Percentiles rank a stretch among this genome's conserved stretches.
Evolutionary conservation across 2,797 vertebrate genomes (phyloP).

Genomic region (Smutsia gigantea): DNA sequence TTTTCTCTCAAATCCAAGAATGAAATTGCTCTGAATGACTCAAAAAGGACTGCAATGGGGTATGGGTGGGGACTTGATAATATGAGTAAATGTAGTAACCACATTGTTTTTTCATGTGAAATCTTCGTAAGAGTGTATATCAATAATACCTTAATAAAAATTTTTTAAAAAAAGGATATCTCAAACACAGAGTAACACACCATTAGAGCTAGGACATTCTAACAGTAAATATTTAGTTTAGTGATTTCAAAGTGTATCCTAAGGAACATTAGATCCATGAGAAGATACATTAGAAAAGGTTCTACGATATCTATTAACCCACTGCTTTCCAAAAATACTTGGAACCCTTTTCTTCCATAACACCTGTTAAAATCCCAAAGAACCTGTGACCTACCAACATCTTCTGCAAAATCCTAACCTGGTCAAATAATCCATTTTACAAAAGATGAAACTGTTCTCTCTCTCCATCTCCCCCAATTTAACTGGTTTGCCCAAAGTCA

Average conservation of each 20-base stretch:
- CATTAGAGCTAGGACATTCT: background rate
- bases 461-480: background rate
- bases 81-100: no score
- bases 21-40: background rate
- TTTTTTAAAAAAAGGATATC: background rate
- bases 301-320: constrained; percentile 31
- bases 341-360: background rate
- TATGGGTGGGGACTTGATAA: no score
- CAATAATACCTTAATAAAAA: no score
- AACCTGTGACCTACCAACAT: background rate
- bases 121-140: no score
- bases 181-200: background rate
- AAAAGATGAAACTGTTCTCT: constrained; percentile 3
- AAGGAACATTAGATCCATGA: background rate
- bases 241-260: background rate
- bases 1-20: constrained; percentile 32
- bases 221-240: background rate
- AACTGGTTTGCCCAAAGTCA: background rate
- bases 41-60: background rate
- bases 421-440: background rate
- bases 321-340: constrained; percentile 42
- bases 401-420: constrained; percentile 44
- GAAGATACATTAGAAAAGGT: background rate
- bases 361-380: background rate
- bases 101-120: no score